Evolutionary conservation across 2,888 invertebrate species (phyloP).

Genomic region (Bellardia bayeri): DNA sequence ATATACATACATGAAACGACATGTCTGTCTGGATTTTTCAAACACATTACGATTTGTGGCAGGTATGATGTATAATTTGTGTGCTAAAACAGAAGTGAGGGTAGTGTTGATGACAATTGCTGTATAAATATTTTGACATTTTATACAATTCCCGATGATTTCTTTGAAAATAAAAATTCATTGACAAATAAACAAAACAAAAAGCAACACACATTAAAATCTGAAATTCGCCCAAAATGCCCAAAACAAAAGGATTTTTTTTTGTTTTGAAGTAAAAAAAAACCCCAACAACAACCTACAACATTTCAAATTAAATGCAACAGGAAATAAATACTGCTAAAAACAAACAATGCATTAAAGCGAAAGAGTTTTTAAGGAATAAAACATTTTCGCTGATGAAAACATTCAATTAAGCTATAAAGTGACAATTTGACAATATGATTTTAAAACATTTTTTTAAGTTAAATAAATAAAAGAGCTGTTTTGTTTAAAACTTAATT

Average conservation of each 20-base stretch:
- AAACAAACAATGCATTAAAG: background rate
- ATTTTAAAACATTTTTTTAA: background rate
- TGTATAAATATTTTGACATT: conserved; percentile 76
- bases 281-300: conserved; percentile 5
- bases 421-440: conserved; percentile 44
- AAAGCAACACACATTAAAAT: conserved; percentile 26
- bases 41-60: conserved; percentile 10
- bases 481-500: conserved; percentile 21
- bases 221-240: conserved; percentile 24
- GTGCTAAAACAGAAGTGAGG: conserved; percentile 28
- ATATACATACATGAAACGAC: background rate
- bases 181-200: conserved; percentile 6
- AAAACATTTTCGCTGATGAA: background rate
- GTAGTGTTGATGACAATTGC: conserved; percentile 73
- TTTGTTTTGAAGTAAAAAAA: background rate
- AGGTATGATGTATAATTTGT: conserved; percentile 20
- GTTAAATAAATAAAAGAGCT: background rate
- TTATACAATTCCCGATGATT: conserved; percentile 52
- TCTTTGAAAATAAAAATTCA: conserved; percentile 36
- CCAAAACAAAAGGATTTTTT: conserved; percentile 19
- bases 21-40: background rate
- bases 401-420: background rate
- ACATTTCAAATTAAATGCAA: conserved; percentile 31
- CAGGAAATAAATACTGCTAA: conserved; percentile 42
- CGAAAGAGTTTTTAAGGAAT: background rate